phyloP scores from a whole-genome alignment of 2,888 invertebrate genomes.

The Eulithis prunata region DNA sequence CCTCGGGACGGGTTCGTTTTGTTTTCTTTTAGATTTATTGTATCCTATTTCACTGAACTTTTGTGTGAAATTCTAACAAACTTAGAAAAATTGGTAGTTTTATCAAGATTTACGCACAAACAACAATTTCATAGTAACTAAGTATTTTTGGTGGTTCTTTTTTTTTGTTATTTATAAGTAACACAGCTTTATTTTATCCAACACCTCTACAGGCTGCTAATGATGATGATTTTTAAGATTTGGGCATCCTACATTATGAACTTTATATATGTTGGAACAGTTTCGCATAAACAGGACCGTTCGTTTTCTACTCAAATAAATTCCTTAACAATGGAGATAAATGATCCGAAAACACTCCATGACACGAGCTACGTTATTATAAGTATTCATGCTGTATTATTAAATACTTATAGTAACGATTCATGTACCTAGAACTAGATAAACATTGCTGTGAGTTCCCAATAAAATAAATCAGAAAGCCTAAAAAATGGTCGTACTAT shows the following conservation, averaged over 20 bases:
- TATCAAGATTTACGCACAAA: neutral
- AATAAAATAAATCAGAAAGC: neutral
- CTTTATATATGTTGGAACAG: constrained; percentile 6
- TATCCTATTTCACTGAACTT: constrained; percentile 36
- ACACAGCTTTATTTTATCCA: no score
- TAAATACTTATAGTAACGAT: no score
- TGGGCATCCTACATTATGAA: no score
- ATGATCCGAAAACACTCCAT: constrained; percentile 32
- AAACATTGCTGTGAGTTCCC: no score
- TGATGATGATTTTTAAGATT: no score
- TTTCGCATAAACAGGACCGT: constrained; percentile 9
- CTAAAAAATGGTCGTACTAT: no score
- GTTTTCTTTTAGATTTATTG: constrained; percentile 41
- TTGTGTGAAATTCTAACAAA: constrained; percentile 25
- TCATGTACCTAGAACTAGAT: no score
- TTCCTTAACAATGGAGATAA: constrained; percentile 36
- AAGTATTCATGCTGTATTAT: neutral
- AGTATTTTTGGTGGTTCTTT: no score
- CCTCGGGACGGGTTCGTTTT: constrained; percentile 30
- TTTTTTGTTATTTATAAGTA: no score
- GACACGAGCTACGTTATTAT: constrained; percentile 9
- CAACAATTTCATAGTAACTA: no score
- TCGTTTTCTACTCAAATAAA: constrained; percentile 24
- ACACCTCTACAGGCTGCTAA: no score
- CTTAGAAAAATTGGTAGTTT: neutral